Conservation (phyloP, 2,113 vertebrate species). For the Pyrgilauda ruficollis region DNA sequence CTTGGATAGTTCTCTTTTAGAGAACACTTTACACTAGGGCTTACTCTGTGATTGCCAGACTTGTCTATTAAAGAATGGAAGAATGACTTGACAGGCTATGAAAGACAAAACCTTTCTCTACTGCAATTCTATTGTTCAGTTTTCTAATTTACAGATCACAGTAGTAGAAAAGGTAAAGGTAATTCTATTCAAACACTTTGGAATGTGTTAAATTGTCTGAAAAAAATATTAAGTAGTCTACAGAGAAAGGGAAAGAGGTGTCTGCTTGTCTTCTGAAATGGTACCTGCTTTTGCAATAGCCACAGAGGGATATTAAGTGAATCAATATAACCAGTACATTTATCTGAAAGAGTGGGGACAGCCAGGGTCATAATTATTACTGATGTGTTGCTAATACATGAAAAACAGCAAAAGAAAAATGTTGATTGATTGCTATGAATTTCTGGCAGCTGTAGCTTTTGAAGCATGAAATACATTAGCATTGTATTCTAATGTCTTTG, state of each 20-base stretch:
- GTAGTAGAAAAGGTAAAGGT: slow-evolving; percentile 4
- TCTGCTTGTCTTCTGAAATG: slow-evolving; percentile 23
- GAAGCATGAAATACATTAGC: slow-evolving; percentile 68
- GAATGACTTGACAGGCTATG: neutral
- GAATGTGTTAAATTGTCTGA: slow-evolving; percentile 40
- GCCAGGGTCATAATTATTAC: slow-evolving; percentile 40
- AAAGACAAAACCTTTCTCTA: slow-evolving; percentile 8
- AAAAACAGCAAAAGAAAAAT: slow-evolving; percentile 39
- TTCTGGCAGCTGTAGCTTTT: slow-evolving; percentile 62
- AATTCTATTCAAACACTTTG: slow-evolving; percentile 47
- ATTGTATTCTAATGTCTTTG: slow-evolving; percentile 52
- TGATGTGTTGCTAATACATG: neutral
- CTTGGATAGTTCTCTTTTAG: neutral
- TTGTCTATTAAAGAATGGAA: neutral
- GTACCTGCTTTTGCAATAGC: slow-evolving; percentile 10
- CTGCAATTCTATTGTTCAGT: slow-evolving; percentile 14
- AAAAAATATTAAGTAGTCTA: neutral
- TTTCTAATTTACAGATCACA: slow-evolving; percentile 44
- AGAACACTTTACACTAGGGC: neutral
- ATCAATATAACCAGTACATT: slow-evolving; percentile 33
- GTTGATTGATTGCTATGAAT: slow-evolving; percentile 60
- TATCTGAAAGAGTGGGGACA: neutral
- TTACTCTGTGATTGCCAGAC: neutral
- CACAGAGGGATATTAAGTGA: slow-evolving; percentile 43
- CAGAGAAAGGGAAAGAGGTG: neutral